A percentile compares a stretch with the other conserved stretches of the same genome.
These are phyloP conservation scores for Torymus aiolomorphi DNA, from an alignment of 2,888 invertebrate species.

Conservation along the genomic window DNA sequence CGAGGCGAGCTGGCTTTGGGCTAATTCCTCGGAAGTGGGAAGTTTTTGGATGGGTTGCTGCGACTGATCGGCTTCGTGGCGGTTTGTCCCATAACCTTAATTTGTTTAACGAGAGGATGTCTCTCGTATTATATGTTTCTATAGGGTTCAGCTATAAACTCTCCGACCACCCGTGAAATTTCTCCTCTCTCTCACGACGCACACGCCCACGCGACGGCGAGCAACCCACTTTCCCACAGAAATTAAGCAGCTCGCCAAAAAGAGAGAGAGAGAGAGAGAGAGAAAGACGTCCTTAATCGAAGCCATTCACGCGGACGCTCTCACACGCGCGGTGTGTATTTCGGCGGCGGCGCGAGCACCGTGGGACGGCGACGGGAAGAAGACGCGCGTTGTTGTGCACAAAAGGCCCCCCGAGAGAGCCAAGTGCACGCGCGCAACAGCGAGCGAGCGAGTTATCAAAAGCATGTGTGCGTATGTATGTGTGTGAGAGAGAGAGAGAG, in stretches of 20 bases:
- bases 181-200: too few relatives aligned
- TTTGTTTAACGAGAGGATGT: too few relatives aligned
- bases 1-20: too few relatives aligned
- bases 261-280: constrained; percentile 13
- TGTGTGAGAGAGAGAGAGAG: too few relatives aligned
- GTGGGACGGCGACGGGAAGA: constrained; percentile 46
- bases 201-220: background rate
- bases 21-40: too few relatives aligned
- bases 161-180: too few relatives aligned
- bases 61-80: too few relatives aligned
- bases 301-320: constrained; percentile 46
- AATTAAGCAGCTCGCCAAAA: constrained; percentile 23
- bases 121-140: too few relatives aligned
- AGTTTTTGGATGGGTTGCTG: too few relatives aligned
- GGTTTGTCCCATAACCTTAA: too few relatives aligned
- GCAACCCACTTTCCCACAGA: constrained; percentile 44
- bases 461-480: background rate
- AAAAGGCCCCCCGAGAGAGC: constrained; percentile 52
- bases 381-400: constrained; percentile 67
- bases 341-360: constrained; percentile 14
- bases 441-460: constrained; percentile 4
- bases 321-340: background rate
- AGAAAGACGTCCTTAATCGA: constrained; percentile 44
- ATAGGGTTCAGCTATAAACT: too few relatives aligned
- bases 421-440: background rate